phyloP scores from a whole-genome alignment of 2,888 invertebrate species.

The Drosophila ustulata region DNA sequence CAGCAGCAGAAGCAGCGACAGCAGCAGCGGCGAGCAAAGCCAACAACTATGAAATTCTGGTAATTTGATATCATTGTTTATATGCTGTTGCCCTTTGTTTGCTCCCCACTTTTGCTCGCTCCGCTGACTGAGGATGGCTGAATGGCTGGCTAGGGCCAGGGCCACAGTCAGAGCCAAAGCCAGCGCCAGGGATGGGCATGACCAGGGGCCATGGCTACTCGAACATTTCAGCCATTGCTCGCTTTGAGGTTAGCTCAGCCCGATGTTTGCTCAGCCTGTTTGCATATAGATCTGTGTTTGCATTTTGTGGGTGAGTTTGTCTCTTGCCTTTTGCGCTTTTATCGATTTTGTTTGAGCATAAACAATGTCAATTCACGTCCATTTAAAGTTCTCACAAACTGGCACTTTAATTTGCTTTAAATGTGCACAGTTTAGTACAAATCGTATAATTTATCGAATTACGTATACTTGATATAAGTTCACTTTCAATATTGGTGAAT shows the following conservation, averaged over 20 bases:
- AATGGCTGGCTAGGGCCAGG: conserved; percentile 24
- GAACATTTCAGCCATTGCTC: conserved; percentile 53
- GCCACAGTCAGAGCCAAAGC: neutral
- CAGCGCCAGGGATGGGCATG: conserved; percentile 8
- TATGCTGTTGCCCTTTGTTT: conserved; percentile 74
- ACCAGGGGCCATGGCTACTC: conserved; percentile 16
- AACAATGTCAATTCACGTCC: conserved; percentile 13
- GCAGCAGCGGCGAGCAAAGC: conserved; percentile 37
- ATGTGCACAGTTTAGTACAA: neutral
- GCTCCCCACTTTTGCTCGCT: conserved; percentile 72
- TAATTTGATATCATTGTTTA: conserved; percentile 79
- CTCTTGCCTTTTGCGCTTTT: conserved; percentile 22
- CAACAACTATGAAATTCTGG: conserved; percentile 73
- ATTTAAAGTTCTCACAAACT: conserved; percentile 21
- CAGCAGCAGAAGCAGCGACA: conserved; percentile 19
- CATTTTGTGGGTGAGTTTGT: conserved; percentile 35
- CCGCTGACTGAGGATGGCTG: conserved; percentile 42
- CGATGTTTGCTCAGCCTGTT: conserved; percentile 51
- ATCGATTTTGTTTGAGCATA: conserved; percentile 54
- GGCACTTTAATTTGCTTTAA: conserved; percentile 7
- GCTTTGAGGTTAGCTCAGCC: conserved; percentile 40
- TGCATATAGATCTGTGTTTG: conserved; percentile 51
- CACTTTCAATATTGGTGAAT: neutral
- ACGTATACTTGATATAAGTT: neutral
- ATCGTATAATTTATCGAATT: neutral